Base-by-base conservation (phyloP, 2,888 invertebrate genomes). In the Ametastegia equiseti region DNA sequence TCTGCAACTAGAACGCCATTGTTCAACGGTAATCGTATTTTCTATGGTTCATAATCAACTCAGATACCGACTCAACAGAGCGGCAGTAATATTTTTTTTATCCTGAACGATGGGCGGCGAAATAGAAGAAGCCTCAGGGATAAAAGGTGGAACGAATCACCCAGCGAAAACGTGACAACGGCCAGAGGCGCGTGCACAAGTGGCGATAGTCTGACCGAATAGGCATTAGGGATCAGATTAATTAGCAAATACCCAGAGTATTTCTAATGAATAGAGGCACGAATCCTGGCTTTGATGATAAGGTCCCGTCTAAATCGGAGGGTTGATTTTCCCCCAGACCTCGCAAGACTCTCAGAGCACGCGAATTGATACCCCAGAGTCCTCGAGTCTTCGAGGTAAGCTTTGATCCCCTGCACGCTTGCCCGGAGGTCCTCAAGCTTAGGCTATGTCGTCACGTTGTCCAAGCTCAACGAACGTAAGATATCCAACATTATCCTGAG, bases 271-370 rank as follows among this genome's bases (percentile, higher is more conserved):
- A 84, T 84, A 77, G 78, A 71, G 60, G 82, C 84, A 84, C 85
- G 85, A 83, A 85, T 84, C 81, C 83, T 77, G 80, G 84, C 84
- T 84, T 86, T 84, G 87, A 75, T 54, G 50, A 85, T 86, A 84
- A 87, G 82, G 83, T 84, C 81, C 80, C 71, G 36, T 83, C 82
- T 80, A 82, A 82, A 82, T 82, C 82, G 81, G 85, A 84, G 83
- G 81, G 80, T 84, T 78, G 78, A 81, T n/a, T n/a, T 84, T 73
- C 71, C 60, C 13, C 33, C 33, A 45, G 30, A 47, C 42, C 71
- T n/a, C 39, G 36, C 67, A 39, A 67, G 27, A 71, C 71, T 42
- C 27, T 23, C 30, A 23, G 27, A n/a, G 71, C 50, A 75, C 54
- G 75, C 50, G n/a, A 75, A 54, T 75, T 54, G 50, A 19, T 75